Percentiles rank a stretch among this genome's conserved stretches.
These are phyloP conservation scores for Erynnis tages DNA, from an alignment of 2,888 invertebrate species.

Conservation along the genomic window DNA sequence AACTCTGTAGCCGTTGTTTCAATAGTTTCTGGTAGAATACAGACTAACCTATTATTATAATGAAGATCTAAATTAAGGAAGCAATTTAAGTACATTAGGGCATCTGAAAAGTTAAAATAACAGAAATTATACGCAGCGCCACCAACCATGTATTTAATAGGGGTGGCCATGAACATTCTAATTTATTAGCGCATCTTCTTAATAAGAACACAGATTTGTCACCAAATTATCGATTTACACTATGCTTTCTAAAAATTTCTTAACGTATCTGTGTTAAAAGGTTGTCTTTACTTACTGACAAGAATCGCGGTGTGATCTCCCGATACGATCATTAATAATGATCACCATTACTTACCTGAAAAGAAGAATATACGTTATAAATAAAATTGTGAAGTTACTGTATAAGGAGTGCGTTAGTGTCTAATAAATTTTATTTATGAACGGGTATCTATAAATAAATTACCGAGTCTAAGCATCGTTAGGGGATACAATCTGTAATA, in stretches of 20 bases:
- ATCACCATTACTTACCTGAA: conserved; percentile 40
- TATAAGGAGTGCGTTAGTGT: conserved; percentile 39
- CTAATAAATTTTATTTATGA: conserved; percentile 38
- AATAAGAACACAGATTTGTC: conserved; percentile 4
- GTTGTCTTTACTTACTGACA: conserved; percentile 35
- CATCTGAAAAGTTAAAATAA: no score
- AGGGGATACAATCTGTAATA: neutral
- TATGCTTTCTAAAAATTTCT: conserved; percentile 32
- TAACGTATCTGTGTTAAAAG: conserved; percentile 30
- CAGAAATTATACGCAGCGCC: no score
- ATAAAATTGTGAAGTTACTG: conserved; percentile 43
- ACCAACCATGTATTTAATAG: no score
- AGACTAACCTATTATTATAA: no score
- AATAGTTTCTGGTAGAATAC: no score
- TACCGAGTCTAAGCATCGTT: neutral
- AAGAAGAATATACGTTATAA: conserved; percentile 43
- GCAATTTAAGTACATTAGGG: no score
- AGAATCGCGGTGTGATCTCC: conserved; percentile 29
- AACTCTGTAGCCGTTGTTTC: no score
- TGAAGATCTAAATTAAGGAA: no score
- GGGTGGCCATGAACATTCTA: neutral
- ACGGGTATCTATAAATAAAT: neutral
- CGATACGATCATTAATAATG: conserved; percentile 5
- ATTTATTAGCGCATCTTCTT: conserved; percentile 10
- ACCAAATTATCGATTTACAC: conserved; percentile 9